Percentiles rank a stretch among this genome's conserved stretches.
Conservation (phyloP, 2,113 vertebrate genomes). For the Sylvilagus bachmani region DNA sequence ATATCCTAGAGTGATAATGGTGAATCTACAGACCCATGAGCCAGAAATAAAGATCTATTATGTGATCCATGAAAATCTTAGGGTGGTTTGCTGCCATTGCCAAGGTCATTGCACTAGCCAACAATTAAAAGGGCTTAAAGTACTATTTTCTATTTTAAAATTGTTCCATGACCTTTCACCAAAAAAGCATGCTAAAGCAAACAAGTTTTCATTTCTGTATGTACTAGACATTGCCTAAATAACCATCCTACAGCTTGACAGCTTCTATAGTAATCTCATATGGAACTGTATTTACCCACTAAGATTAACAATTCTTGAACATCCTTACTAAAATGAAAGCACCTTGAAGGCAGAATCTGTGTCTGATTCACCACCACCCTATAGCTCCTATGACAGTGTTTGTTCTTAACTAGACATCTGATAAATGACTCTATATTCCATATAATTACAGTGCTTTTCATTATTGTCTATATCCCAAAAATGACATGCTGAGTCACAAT, state of each 20-base stretch:
- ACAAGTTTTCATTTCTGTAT: background rate
- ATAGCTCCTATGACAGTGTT: background rate
- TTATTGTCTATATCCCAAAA: background rate
- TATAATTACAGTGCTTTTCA: background rate
- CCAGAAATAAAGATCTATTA: background rate
- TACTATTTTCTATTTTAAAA: constrained; percentile 25
- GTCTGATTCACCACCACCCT: background rate
- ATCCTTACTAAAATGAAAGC: background rate
- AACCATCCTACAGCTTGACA: background rate
- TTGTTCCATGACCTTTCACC: background rate
- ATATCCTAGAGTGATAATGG: background rate
- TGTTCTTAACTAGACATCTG: background rate
- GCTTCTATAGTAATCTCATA: background rate
- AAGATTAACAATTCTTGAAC: background rate
- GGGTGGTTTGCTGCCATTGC: background rate
- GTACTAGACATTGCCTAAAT: background rate
- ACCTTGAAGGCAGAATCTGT: background rate
- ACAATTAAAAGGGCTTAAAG: background rate
- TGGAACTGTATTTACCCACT: background rate
- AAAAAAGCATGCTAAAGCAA: background rate
- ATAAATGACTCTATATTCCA: background rate
- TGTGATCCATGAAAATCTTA: background rate
- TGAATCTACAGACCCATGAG: background rate
- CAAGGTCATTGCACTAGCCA: background rate
- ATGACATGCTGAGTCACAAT: background rate